Base-by-base conservation (phyloP, 2,888 invertebrate genomes). In the Apamea crenata region DNA sequence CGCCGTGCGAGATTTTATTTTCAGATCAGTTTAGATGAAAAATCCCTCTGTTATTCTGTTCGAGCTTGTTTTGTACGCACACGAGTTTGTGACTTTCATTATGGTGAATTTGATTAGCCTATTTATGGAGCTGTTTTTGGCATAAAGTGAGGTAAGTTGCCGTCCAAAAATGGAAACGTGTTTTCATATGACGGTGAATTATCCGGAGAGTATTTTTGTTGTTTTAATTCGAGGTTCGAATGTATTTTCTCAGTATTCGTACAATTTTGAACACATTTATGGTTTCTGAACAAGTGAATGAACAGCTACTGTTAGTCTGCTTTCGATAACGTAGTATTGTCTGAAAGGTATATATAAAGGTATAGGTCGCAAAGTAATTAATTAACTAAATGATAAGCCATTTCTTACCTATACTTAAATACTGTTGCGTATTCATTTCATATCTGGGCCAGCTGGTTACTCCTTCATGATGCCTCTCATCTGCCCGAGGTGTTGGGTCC, bases 361-460 rank as follows among this genome's bases (percentile, higher is more conserved):
- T 36, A 21, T 56, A n/a, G 14, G 14, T 56, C 53, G 16, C 29
- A 29, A 18, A 12, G 29, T 73, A 47, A 32, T 53, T 53, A 5
- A 32, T 29, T 10, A 36, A 16, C 8, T 29, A 44, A 44, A 32
- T 32, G 6, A 16, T 53, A 71, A 1, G 12, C 2, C 53, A 32
- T 47, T 32, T 93, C 97, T 97, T 93, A 98, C 98, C 98, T 92
- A 98, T 98, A 94, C 98, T 98, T 80, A 99, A 97, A 94, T 98
- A 99, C 91, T 98, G 98, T 93, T 98, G 98, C 36, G 98, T 98
- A 75, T 98, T 97, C 72, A 98, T 97, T 92, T 98, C 98, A 93
- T 98, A 99, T 79, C 98, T 97, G 72, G 98, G 98, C 99, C 99
- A 99, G 7, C 96, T 96, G 73, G 97, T 96, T 40, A 97, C 97